Percentiles rank a stretch among this genome's conserved stretches.
Conservation (phyloP, 2,888 invertebrate genomes). For the Phoronis australis region DNA sequence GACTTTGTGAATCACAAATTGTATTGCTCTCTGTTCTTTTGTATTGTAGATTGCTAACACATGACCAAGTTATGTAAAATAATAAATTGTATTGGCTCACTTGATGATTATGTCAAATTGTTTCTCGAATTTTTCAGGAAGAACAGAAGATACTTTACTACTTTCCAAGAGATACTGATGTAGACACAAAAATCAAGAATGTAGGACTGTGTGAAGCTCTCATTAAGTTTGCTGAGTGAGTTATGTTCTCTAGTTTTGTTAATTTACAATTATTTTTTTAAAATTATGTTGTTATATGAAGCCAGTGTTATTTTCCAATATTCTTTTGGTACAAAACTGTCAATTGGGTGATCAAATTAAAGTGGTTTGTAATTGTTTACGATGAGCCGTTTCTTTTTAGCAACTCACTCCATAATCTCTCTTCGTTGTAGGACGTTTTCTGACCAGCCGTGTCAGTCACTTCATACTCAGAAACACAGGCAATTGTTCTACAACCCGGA, state of each 20-base stretch:
- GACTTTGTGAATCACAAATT: too few relatives aligned
- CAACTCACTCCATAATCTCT: too few relatives aligned
- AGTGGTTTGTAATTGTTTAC: conserved; percentile 1
- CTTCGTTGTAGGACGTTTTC: conserved; percentile 69
- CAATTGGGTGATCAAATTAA: too few relatives aligned
- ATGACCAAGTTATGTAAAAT: not conserved
- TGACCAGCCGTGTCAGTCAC: conserved; percentile 71
- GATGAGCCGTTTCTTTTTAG: too few relatives aligned
- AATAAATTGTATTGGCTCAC: too few relatives aligned
- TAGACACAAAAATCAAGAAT: conserved; percentile 79
- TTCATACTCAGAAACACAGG: conserved; percentile 84
- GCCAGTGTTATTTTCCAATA: conserved; percentile 2
- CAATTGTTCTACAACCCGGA: conserved; percentile 86
- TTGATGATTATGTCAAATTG: too few relatives aligned
- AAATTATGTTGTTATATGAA: not conserved
- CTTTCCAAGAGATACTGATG: conserved; percentile 70
- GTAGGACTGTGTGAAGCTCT: conserved; percentile 94
- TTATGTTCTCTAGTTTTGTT: conserved; percentile 3
- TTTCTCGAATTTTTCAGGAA: conserved; percentile 64
- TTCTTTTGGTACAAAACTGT: too few relatives aligned
- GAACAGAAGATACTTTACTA: conserved; percentile 83
- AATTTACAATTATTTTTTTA: not conserved
- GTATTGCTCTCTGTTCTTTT: too few relatives aligned
- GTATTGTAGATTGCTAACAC: not conserved
- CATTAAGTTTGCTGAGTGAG: conserved; percentile 88